Evolutionary conservation across 2,888 invertebrate genomes (phyloP).

Genomic region (Eumerus sabulonum): DNA sequence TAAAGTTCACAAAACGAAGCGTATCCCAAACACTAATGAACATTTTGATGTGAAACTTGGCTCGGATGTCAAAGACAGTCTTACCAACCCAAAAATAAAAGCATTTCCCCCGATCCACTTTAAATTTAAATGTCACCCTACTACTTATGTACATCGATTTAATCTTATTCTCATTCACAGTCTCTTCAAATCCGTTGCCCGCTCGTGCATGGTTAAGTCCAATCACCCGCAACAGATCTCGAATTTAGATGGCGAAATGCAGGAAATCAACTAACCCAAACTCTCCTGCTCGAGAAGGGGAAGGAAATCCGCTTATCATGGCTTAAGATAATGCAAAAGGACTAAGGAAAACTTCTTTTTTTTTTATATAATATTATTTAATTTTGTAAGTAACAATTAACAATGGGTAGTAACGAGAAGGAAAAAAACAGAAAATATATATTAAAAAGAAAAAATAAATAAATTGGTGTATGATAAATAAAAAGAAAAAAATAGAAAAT

Average conservation of each 20-base stretch:
- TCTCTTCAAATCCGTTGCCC: slow-evolving; percentile 96
- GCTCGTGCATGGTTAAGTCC: slow-evolving; percentile 95
- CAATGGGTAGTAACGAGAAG: slow-evolving; percentile 32
- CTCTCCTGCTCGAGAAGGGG: slow-evolving; percentile 30
- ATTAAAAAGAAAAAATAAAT: slow-evolving; percentile 37
- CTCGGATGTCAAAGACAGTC: no score
- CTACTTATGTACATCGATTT: no score
- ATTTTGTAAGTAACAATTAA: slow-evolving; percentile 68
- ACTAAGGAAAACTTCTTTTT: slow-evolving; percentile 48
- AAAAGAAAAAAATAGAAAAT: slow-evolving; percentile 54
- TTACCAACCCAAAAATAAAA: no score
- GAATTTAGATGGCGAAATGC: slow-evolving; percentile 76
- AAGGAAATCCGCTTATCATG: slow-evolving; percentile 43
- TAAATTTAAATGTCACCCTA: no score
- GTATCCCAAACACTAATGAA: no score
- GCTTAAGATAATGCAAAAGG: slow-evolving; percentile 57
- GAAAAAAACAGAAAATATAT: no score
- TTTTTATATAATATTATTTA: slow-evolving; percentile 65
- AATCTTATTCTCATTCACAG: slow-evolving; percentile 79
- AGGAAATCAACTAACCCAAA: slow-evolving; percentile 75
- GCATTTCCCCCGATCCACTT: no score
- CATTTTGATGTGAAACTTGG: no score
- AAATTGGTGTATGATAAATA: slow-evolving; percentile 68
- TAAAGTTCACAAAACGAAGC: no score
- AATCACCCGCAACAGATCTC: slow-evolving; percentile 79